These are phyloP conservation scores for Mus spretus DNA, from an alignment of 2,797 vertebrate species.

Conservation along the genomic window DNA sequence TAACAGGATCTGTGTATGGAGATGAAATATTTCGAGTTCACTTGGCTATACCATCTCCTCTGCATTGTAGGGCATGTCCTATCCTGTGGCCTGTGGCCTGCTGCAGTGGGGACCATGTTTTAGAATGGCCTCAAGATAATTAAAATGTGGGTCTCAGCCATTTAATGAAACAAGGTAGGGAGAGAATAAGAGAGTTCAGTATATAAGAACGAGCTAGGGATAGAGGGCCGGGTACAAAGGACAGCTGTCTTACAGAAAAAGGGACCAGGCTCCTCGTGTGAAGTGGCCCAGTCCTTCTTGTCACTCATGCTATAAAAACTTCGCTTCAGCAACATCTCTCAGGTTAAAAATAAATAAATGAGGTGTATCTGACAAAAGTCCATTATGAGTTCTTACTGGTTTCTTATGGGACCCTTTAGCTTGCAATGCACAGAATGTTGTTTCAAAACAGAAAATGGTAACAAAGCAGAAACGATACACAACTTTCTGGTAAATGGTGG, in stretches of 20 bases:
- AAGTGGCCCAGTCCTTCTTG: background rate
- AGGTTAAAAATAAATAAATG: slow-evolving; percentile 32
- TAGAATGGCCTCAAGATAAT: background rate
- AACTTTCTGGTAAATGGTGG: background rate
- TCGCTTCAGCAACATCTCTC: background rate
- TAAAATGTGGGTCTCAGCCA: background rate
- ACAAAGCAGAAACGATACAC: slow-evolving; percentile 34
- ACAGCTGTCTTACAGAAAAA: background rate
- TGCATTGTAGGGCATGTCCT: background rate
- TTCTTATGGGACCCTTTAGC: background rate
- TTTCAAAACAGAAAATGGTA: slow-evolving; percentile 26
- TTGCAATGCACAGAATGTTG: background rate
- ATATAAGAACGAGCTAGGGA: background rate
- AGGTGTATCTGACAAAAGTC: background rate
- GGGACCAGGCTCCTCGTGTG: background rate
- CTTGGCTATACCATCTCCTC: background rate
- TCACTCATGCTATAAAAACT: background rate
- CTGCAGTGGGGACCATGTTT: background rate
- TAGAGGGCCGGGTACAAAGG: background rate
- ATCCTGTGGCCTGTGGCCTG: background rate
- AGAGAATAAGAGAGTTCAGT: background rate
- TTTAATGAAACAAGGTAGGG: background rate
- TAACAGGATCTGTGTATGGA: background rate
- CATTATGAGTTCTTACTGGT: background rate
- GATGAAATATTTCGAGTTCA: slow-evolving; percentile 5